These are phyloP conservation scores for Portunus trituberculatus DNA, from an alignment of 1,140 invertebrate genomes.

Conservation along the genomic window DNA sequence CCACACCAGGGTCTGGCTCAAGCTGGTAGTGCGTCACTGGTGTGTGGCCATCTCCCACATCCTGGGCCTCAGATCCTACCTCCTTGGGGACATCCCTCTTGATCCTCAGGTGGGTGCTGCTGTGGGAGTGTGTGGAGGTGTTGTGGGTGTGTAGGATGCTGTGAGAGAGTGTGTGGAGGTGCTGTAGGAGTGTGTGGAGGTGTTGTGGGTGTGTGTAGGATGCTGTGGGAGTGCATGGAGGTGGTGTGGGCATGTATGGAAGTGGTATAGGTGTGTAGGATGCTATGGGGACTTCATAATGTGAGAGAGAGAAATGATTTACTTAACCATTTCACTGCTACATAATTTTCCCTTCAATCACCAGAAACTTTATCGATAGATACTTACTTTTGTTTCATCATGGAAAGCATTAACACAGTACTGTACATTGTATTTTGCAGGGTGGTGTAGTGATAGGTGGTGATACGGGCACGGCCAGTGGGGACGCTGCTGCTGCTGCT, in stretches of 20 bases:
- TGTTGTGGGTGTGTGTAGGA: background rate
- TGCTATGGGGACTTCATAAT: too few relatives aligned
- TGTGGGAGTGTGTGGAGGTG: background rate
- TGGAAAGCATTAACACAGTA: background rate
- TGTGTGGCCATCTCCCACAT: slow-evolving; percentile 92
- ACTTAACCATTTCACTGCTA: too few relatives aligned
- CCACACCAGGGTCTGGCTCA: slow-evolving; percentile 95
- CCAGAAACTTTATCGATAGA: too few relatives aligned
- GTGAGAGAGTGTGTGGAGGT: background rate
- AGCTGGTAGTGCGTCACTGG: slow-evolving; percentile 93
- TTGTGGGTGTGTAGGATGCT: background rate
- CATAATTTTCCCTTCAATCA: too few relatives aligned
- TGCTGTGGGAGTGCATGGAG: too few relatives aligned
- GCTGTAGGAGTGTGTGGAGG: background rate
- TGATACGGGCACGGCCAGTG: slow-evolving; percentile 22
- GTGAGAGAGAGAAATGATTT: background rate
- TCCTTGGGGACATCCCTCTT: slow-evolving; percentile 86
- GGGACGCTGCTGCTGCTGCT: background rate
- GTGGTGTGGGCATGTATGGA: too few relatives aligned
- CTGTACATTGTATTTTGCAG: slow-evolving; percentile 31
- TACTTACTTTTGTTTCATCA: too few relatives aligned
- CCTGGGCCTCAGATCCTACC: slow-evolving; percentile 93
- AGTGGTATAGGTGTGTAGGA: background rate
- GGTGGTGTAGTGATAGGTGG: slow-evolving; percentile 69
- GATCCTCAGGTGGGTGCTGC: slow-evolving; percentile 74